Evolutionary conservation across 2,797 vertebrate genomes (phyloP).

Genomic region (Enteromius fasciolatus): DNA sequence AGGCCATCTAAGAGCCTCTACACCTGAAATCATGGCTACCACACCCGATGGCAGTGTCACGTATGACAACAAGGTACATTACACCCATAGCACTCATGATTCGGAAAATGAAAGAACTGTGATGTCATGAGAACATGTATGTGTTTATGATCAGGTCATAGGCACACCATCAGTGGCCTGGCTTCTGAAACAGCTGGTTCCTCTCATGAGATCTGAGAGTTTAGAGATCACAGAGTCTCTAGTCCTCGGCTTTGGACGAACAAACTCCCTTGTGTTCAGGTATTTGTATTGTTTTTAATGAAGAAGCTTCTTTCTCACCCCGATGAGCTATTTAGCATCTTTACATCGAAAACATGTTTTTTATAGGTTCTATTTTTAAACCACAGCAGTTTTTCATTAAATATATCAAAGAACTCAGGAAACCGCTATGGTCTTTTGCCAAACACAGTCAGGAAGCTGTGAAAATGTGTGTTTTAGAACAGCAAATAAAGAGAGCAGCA

Average conservation of each 20-base stretch:
- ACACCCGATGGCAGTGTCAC: constrained; percentile 95
- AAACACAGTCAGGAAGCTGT: neutral
- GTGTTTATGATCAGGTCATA: constrained; percentile 83
- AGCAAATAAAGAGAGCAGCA: constrained; percentile 49
- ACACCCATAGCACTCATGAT: neutral
- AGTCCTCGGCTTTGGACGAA: constrained; percentile 95
- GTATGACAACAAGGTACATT: constrained; percentile 90
- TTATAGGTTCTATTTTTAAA: neutral
- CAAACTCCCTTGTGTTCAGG: constrained; percentile 92
- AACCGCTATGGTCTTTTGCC: neutral
- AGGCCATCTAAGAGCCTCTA: constrained; percentile 94
- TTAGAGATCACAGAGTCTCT: constrained; percentile 98
- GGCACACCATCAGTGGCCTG: constrained; percentile 95
- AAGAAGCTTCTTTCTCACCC: neutral
- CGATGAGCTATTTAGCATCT: neutral
- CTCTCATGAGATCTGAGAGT: constrained; percentile 97
- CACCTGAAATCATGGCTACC: constrained; percentile 95
- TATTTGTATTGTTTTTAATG: constrained; percentile 64
- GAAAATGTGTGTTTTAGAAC: neutral
- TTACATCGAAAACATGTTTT: neutral
- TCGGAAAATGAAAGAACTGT: neutral
- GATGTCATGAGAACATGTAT: constrained; percentile 20
- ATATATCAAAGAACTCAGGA: neutral
- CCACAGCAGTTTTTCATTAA: neutral
- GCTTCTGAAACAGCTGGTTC: constrained; percentile 95